These are phyloP conservation scores for Mastomys natalensis DNA, from an alignment of 2,113 vertebrate species.

Conservation along the genomic window DNA sequence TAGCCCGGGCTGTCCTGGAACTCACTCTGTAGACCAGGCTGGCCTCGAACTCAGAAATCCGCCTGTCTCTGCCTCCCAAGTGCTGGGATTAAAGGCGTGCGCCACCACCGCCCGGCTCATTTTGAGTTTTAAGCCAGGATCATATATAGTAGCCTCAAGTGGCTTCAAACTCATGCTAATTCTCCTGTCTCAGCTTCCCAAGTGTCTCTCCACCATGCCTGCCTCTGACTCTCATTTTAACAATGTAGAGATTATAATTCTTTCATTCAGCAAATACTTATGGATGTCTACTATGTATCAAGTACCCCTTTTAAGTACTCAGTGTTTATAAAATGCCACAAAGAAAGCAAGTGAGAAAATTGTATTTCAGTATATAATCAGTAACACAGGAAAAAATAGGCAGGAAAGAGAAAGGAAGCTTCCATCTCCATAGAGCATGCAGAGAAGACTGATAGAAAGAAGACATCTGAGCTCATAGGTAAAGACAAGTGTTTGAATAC, in stretches of 20 bases:
- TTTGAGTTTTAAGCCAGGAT: not conserved
- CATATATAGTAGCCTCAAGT: not conserved
- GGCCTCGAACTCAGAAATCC: no score
- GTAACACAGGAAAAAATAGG: not conserved
- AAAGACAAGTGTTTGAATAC: not conserved
- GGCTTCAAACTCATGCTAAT: not conserved
- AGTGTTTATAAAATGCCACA: constrained; percentile 10
- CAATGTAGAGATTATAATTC: constrained; percentile 12
- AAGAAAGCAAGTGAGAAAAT: constrained; percentile 13
- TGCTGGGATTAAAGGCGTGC: no score
- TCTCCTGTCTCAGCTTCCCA: not conserved
- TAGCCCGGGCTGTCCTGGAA: no score
- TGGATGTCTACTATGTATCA: not conserved
- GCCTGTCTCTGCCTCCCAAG: no score
- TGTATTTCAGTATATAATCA: not conserved
- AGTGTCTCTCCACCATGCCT: not conserved
- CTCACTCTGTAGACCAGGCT: no score
- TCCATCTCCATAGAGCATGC: not conserved
- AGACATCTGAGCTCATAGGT: not conserved
- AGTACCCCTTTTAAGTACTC: not conserved
- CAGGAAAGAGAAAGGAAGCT: not conserved
- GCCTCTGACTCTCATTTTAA: not conserved
- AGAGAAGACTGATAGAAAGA: not conserved
- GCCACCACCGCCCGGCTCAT: no score
- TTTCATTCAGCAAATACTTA: constrained; percentile 26